These are phyloP conservation scores for Sebastes taczanowskii DNA, from an alignment of 2,797 vertebrate genomes.

Conservation along the genomic window DNA sequence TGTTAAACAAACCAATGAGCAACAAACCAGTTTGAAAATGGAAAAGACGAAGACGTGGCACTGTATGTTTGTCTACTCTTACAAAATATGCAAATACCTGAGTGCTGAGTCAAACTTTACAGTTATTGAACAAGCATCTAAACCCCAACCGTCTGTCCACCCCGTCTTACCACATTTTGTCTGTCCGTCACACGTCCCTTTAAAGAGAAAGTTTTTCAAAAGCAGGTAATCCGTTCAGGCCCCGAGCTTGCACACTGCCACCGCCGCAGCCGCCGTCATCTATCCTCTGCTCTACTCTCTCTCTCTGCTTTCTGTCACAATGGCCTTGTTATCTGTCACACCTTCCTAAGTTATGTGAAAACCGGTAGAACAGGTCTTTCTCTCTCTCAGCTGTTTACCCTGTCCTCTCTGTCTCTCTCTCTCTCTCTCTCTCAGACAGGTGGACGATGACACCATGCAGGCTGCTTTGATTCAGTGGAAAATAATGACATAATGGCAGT, in stretches of 20 bases:
- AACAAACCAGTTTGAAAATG: background rate
- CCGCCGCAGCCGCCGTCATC: background rate
- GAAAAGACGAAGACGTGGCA: background rate
- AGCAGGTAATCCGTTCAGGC: slow-evolving; percentile 26
- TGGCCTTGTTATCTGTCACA: slow-evolving; percentile 78
- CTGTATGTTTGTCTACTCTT: background rate
- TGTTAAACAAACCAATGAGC: background rate
- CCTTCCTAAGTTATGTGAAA: slow-evolving; percentile 82
- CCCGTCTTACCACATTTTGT: slow-evolving; percentile 48
- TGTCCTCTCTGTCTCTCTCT: slow-evolving; percentile 47
- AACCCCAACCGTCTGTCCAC: background rate
- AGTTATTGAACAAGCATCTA: background rate
- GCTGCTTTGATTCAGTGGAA: slow-evolving; percentile 39
- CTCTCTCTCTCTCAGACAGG: slow-evolving; percentile 38
- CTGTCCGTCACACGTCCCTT: slow-evolving; percentile 30
- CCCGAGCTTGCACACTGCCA: background rate
- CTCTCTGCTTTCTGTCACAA: slow-evolving; percentile 55
- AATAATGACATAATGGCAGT: slow-evolving; percentile 4
- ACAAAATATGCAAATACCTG: background rate
- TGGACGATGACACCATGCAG: slow-evolving; percentile 19
- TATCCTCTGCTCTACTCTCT: slow-evolving; percentile 13
- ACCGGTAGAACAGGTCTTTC: slow-evolving; percentile 77
- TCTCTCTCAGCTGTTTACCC: slow-evolving; percentile 63
- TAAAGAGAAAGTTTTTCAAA: background rate
- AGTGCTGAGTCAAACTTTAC: background rate